Conservation (phyloP, 2,888 invertebrate species). For the Rhagium mordax region DNA sequence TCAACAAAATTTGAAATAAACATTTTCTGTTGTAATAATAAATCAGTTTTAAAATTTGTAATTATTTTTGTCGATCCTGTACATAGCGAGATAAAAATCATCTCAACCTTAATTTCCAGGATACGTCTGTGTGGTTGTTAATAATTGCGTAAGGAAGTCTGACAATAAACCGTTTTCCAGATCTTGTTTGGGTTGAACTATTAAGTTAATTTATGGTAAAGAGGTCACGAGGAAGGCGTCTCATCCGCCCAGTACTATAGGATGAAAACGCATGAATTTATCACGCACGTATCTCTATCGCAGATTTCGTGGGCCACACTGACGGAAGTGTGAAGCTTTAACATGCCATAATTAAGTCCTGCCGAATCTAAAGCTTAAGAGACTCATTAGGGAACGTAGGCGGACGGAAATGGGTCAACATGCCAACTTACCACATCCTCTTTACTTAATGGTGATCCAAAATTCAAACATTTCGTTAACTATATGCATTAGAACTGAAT, state of each 20-base stretch:
- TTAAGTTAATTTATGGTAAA: slow-evolving; percentile 10
- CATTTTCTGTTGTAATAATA: no score
- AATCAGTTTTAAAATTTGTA: no score
- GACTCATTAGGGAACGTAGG: slow-evolving; percentile 35
- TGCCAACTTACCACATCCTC: slow-evolving; percentile 41
- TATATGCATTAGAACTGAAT: slow-evolving; percentile 29
- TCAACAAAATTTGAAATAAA: no score
- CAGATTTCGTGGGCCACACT: slow-evolving; percentile 4
- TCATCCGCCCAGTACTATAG: not conserved
- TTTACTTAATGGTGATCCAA: slow-evolving; percentile 34
- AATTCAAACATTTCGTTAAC: slow-evolving; percentile 37
- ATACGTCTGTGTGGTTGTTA: not conserved
- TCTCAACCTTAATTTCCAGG: not conserved
- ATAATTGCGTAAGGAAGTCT: slow-evolving; percentile 12
- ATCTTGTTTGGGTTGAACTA: slow-evolving; percentile 9
- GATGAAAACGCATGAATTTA: slow-evolving; percentile 15
- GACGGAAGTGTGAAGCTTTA: slow-evolving; percentile 13
- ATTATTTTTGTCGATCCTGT: no score
- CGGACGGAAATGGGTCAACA: slow-evolving; percentile 37
- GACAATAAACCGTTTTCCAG: not conserved
- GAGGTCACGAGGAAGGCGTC: slow-evolving; percentile 7
- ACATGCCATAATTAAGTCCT: slow-evolving; percentile 33
- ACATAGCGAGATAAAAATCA: not conserved
- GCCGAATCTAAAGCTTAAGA: slow-evolving; percentile 32
- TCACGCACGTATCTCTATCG: slow-evolving; percentile 13